Evolutionary conservation across 1,140 invertebrate genomes (phyloP).

Genomic region (Lethrus apterus): DNA sequence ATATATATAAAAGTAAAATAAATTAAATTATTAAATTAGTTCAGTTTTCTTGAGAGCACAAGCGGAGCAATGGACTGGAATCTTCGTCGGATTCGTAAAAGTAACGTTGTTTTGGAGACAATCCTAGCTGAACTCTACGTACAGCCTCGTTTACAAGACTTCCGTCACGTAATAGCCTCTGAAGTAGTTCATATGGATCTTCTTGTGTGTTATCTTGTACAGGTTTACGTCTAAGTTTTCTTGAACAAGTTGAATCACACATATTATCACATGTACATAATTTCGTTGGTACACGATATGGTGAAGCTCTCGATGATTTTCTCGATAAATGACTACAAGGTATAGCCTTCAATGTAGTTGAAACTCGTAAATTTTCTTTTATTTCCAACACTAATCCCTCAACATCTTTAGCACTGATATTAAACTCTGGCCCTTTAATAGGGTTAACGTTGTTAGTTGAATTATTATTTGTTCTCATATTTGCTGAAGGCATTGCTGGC

Average conservation of each 20-base stretch:
- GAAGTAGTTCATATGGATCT: slow-evolving; percentile 60
- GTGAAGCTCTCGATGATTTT: slow-evolving; percentile 48
- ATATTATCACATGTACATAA: slow-evolving; percentile 41
- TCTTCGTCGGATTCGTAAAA: slow-evolving; percentile 49
- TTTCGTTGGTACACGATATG: slow-evolving; percentile 49
- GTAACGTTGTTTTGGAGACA: slow-evolving; percentile 42
- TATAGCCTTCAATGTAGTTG: slow-evolving; percentile 36
- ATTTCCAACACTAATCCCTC: slow-evolving; percentile 63
- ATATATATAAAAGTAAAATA: slow-evolving; percentile 18
- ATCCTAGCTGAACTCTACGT: slow-evolving; percentile 51
- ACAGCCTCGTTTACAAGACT: slow-evolving; percentile 66
- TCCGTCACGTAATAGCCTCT: slow-evolving; percentile 55
- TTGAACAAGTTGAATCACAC: slow-evolving; percentile 41
- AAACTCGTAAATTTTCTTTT: slow-evolving; percentile 59
- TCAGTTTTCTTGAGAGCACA: slow-evolving; percentile 30
- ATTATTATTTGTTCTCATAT: slow-evolving; percentile 28
- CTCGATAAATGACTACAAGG: slow-evolving; percentile 35
- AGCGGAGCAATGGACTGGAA: slow-evolving; percentile 31
- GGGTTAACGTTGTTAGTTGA: slow-evolving; percentile 13
- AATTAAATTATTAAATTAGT: slow-evolving; percentile 17
- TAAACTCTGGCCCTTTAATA: slow-evolving; percentile 27
- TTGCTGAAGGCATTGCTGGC: slow-evolving; percentile 36
- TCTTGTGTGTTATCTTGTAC: slow-evolving; percentile 42
- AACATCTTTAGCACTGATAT: slow-evolving; percentile 41
- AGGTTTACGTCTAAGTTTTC: slow-evolving; percentile 31